Base-by-base conservation (phyloP, 2,797 vertebrate genomes). In the Melanotaenia parkinsoni region DNA sequence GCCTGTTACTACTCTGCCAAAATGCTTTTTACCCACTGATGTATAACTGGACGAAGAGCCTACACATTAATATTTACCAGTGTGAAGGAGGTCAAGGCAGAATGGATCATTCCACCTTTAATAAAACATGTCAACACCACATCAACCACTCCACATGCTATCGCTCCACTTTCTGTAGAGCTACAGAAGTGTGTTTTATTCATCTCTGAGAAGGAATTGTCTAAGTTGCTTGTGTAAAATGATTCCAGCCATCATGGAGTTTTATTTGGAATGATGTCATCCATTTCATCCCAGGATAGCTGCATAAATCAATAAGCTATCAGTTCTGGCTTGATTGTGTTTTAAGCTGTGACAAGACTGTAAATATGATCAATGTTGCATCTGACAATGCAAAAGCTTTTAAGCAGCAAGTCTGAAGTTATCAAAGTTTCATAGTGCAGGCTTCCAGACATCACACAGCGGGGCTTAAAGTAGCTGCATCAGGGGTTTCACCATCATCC, bases 51-150 rank as follows among this genome's bases (percentile, higher is more conserved):
- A 13, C 22, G 63, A 3, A 24, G 60, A 43, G 35, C 40, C 10
- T 13, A 58, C 57, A 63, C 83, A 91, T 91, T 90, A 91, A 92
- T 92, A 92, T 92, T 94, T 90, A 91, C 85, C 51, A 80, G 72
- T 72, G 80, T 83, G 35, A 35, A 40, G 58, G 82, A 77, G 86
- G 86, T 90, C 83, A 86, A 78, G 62, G 64, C 81, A 61, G 69
- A 90, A 81, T 87, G 81, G 86, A 89, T 83, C 69, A 64, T 77
- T 61, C 67, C 80, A 63, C 76, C 66, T 83, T 92, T 71, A 88
- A 92, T 93, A 93, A 93, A 93, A 92, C 79, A 92, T 93, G 81
- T 77, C 78, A 54, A 22, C 63, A 50, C 47, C 80, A 70, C 43
- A 77, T 59, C 32, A n/a, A 58, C 72, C 62, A 58, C 66, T 71